Base-by-base conservation (phyloP, 2,888 invertebrate species). In the Mythimna impura region DNA sequence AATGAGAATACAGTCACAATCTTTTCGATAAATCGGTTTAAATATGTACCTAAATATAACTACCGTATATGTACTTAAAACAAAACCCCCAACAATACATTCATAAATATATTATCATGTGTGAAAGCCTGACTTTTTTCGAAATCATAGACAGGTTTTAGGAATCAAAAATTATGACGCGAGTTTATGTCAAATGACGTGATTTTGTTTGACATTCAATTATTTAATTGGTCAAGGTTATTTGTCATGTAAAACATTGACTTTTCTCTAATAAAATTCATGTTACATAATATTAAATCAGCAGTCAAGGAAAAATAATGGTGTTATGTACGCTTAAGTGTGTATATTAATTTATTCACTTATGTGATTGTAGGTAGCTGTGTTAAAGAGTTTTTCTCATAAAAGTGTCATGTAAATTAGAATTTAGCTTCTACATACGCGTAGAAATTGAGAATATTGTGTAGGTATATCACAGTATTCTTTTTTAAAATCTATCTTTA, bases 201-300 rank as follows among this genome's bases (percentile, higher is more conserved):
- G 17, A 25, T 73, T 63, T 57, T 40, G 22, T 34, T 57, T 58
- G 36, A 76, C 55, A 55, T 40, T 54, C 14, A 30, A 12, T 71
- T 17, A 52, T 40, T 20, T 60, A 40, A 20, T n/a, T 36, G 17
- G 30, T 22, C 55, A 76, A 57, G 66, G 76, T 64, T 36, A n/a
- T 17, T 14, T 20, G 5, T 43, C 3, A 55, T 25, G 1, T 20
- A 61, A 40, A 20, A 57, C 10, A 22, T 34, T n/a, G 22, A 12
- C 20, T 40, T 20, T 71, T 52, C 34, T 40, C 7, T n/a, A 22
- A 71, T 25, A 2, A 58, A 30, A 52, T 55, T 34, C 20, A 20
- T 71, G 34, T 20, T 69, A 30, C 4, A 17, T 67, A 55, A 22
- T 57, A 25, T 57, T n/a, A 50, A 17, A 17, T 25, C 17, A 55